These are phyloP conservation scores for Clytia hemisphaerica DNA, from an alignment of 30 jellyfish, hydroid and myxozoan genomes.

Conservation along the genomic window DNA sequence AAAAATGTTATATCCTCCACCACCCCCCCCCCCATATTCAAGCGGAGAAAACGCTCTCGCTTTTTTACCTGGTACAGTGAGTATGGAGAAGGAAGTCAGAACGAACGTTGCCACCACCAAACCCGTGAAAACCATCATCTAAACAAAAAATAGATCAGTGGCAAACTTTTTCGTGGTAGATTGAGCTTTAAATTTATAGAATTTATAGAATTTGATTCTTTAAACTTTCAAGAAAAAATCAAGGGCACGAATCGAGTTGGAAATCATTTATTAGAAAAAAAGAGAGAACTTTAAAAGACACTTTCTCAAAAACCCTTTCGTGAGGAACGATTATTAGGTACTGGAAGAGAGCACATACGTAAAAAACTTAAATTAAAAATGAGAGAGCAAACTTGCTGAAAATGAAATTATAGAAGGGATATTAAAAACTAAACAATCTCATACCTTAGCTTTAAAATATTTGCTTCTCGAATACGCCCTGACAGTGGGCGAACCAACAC, in stretches of 20 bases:
- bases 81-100: background rate
- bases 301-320: background rate
- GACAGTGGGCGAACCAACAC: conserved; percentile 44
- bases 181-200: background rate
- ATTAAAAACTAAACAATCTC: background rate
- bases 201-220: too few relatives aligned
- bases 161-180: background rate
- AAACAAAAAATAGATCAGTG: background rate
- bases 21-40: too few relatives aligned
- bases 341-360: background rate
- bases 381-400: background rate
- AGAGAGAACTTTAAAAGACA: too few relatives aligned
- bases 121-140: background rate
- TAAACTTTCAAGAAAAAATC: too few relatives aligned
- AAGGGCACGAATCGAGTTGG: too few relatives aligned
- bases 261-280: too few relatives aligned
- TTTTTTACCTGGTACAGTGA: background rate
- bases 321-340: background rate
- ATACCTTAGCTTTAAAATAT: conserved; percentile 15
- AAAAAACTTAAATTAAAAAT: background rate
- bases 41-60: too few relatives aligned
- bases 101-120: background rate
- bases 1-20: too few relatives aligned
- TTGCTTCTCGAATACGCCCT: conserved; percentile 17
- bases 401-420: background rate